A percentile compares a stretch with the other conserved stretches of the same genome.
Conservation (phyloP, 2,888 invertebrate species). For the Morpho achilles region DNA sequence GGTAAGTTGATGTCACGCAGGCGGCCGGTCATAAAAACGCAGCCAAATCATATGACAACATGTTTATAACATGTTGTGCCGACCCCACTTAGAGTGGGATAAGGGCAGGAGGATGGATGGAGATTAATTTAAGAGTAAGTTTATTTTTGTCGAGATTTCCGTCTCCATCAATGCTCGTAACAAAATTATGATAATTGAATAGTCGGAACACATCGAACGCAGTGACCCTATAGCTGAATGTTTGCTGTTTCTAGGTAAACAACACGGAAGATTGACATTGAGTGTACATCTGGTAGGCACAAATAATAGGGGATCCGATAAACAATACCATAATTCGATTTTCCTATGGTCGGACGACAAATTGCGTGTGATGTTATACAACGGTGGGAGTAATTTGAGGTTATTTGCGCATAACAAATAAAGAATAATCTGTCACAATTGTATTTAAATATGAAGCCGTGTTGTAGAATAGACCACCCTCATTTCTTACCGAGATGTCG, state of each 20-base stretch:
- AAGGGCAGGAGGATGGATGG: too few species aligned
- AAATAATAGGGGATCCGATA: constrained; percentile 69
- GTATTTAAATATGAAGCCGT: neutral
- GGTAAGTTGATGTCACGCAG: too few species aligned
- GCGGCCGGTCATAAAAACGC: too few species aligned
- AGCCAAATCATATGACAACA: too few species aligned
- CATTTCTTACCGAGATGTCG: too few species aligned
- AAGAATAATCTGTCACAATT: constrained; percentile 9
- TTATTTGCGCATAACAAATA: constrained; percentile 30
- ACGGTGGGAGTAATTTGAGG: constrained; percentile 20
- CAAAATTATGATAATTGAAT: constrained; percentile 70
- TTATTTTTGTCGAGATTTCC: constrained; percentile 11
- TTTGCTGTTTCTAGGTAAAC: constrained; percentile 76
- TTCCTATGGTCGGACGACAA: constrained; percentile 55
- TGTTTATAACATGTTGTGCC: too few species aligned
- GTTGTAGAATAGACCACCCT: too few species aligned
- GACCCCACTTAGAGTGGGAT: too few species aligned
- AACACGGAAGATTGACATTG: constrained; percentile 72
- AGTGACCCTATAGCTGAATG: constrained; percentile 67
- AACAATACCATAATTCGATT: constrained; percentile 73
- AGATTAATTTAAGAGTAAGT: neutral
- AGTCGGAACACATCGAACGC: constrained; percentile 49
- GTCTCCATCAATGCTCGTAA: constrained; percentile 28
- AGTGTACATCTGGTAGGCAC: constrained; percentile 76
- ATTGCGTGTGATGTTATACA: constrained; percentile 52